phyloP scores from a whole-genome alignment of 2,113 vertebrate species.

The Nyctereutes procyonoides region DNA sequence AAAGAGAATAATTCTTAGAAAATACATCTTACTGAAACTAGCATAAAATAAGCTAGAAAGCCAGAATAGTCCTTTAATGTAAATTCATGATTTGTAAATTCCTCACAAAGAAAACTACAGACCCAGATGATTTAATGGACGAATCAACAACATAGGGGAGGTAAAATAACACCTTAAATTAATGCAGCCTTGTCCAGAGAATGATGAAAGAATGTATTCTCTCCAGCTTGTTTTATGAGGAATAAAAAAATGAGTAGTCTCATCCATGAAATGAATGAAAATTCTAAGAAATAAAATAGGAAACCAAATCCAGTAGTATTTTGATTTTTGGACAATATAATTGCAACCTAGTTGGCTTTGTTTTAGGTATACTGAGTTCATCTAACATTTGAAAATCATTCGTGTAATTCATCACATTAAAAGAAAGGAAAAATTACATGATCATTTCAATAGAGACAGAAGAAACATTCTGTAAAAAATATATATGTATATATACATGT shows the following conservation, averaged over 20 bases:
- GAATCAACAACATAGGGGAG: neutral
- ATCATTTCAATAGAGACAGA: neutral
- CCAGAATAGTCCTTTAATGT: neutral
- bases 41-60: neutral
- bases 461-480: neutral
- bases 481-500: no score
- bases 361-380: neutral
- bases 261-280: neutral
- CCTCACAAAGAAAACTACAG: neutral
- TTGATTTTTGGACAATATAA: neutral
- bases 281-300: neutral
- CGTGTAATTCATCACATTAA: neutral
- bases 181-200: neutral
- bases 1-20: neutral
- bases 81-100: neutral
- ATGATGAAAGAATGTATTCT: neutral
- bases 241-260: conserved; percentile 16
- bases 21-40: neutral
- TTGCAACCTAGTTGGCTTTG: neutral
- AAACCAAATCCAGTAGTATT: neutral
- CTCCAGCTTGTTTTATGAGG: neutral
- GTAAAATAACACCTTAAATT: neutral
- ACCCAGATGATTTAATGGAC: neutral
- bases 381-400: neutral
- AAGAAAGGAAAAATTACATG: neutral